phyloP scores from a whole-genome alignment of 2,888 invertebrate species.

The Scaptomyza polygonia region DNA sequence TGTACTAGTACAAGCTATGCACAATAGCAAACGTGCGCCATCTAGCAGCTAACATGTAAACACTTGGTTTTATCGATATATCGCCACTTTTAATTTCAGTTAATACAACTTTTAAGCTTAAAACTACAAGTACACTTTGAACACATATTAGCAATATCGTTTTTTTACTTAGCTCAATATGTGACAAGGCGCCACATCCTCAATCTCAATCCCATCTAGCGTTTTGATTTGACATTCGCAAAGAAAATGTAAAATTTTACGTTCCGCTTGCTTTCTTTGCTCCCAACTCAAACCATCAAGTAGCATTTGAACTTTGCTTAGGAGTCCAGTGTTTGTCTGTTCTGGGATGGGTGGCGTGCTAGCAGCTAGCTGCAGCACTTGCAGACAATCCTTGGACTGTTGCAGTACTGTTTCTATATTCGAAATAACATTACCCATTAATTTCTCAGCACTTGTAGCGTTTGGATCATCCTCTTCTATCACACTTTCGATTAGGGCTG shows the following conservation, averaged over 20 bases:
- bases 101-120: conserved; percentile 1
- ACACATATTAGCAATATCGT: conserved; percentile 3
- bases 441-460: conserved; percentile 61
- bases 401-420: conserved; percentile 78
- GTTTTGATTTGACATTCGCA: conserved; percentile 82
- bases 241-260: conserved; percentile 80
- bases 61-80: background rate
- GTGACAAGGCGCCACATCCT: conserved; percentile 73
- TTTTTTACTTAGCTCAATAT: conserved; percentile 43
- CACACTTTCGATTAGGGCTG: conserved; percentile 12
- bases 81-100: background rate
- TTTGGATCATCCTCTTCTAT: conserved; percentile 5
- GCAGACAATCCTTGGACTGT: conserved; percentile 74
- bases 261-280: conserved; percentile 72
- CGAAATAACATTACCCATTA: conserved; percentile 66
- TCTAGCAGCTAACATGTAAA: background rate
- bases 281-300: conserved; percentile 66
- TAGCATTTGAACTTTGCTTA: conserved; percentile 71
- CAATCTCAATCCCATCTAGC: conserved; percentile 77
- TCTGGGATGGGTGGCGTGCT: conserved; percentile 18
- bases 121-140: conserved; percentile 20
- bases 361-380: conserved; percentile 57
- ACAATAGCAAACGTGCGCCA: conserved; percentile 1
- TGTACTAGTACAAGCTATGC: background rate
- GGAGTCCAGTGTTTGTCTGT: conserved; percentile 34